phyloP scores from a whole-genome alignment of 2,888 invertebrate genomes.

The Nephrotoma guestfalica region DNA sequence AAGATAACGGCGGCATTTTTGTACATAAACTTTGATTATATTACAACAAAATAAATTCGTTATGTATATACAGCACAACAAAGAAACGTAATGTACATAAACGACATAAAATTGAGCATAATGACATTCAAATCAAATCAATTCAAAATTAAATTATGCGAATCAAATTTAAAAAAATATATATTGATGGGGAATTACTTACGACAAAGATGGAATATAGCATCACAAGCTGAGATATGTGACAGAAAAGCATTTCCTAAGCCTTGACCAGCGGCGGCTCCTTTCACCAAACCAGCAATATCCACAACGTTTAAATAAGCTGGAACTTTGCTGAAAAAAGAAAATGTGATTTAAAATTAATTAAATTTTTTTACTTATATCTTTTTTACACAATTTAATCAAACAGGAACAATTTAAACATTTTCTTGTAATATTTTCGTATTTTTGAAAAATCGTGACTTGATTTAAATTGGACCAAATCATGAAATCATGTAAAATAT shows the following conservation, averaged over 20 bases:
- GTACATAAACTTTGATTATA: not conserved
- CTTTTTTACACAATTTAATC: not conserved
- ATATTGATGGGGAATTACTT: conserved; percentile 34
- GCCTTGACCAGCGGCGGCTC: conserved; percentile 95
- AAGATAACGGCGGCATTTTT: not conserved
- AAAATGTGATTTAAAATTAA: conserved; percentile 7
- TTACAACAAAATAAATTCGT: not conserved
- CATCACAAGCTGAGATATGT: conserved; percentile 97
- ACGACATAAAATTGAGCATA: not conserved
- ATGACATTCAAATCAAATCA: not conserved
- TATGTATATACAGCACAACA: not conserved
- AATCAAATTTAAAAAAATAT: not conserved
- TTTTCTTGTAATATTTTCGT: not conserved
- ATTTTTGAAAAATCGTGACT: not conserved
- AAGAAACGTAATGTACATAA: not conserved
- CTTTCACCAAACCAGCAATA: conserved; percentile 96
- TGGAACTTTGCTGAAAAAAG: conserved; percentile 79
- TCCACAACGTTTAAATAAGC: conserved; percentile 96
- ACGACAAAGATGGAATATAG: conserved; percentile 94
- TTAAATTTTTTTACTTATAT: not conserved
- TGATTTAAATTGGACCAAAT: not conserved
- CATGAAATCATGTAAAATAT: not conserved
- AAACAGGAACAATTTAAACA: not conserved
- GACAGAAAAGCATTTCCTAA: conserved; percentile 97
- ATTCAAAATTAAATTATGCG: not conserved